phyloP scores from a whole-genome alignment of 2,888 invertebrate genomes.

The Kuschelorhynchus macadamiae region DNA sequence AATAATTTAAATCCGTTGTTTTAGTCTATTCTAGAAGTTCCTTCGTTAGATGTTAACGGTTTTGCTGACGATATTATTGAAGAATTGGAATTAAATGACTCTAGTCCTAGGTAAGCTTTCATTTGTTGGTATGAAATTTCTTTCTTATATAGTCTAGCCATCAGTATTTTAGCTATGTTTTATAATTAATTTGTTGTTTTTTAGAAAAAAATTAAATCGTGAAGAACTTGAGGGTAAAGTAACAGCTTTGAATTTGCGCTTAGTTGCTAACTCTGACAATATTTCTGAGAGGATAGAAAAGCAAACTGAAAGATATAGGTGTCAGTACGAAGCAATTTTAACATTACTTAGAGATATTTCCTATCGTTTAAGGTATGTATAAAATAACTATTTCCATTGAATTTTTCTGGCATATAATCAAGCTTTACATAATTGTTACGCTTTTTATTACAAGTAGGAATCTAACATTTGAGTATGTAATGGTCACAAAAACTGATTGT shows the following conservation, averaged over 20 bases:
- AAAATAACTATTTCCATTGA: conserved; percentile 33
- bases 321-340: conserved; percentile 48
- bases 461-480: no score
- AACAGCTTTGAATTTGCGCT: conserved; percentile 49
- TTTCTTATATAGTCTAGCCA: no score
- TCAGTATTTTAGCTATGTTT: no score
- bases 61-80: conserved; percentile 53
- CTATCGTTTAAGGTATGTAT: conserved; percentile 48
- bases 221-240: conserved; percentile 52
- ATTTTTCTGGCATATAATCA: conserved; percentile 24
- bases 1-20: no score
- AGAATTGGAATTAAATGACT: conserved; percentile 51
- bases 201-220: conserved; percentile 37
- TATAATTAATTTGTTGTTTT: no score
- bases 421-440: not conserved
- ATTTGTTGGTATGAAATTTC: no score
- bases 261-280: conserved; percentile 48
- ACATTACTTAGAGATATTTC: conserved; percentile 54
- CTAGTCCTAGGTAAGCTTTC: conserved; percentile 51
- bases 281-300: conserved; percentile 48
- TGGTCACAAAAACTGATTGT: no score
- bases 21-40: conserved; percentile 36
- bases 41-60: conserved; percentile 45
- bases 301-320: conserved; percentile 47
- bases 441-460: no score